A percentile compares a stretch with the other conserved stretches of the same genome.
These are phyloP conservation scores for Tenodera sinensis DNA, from an alignment of 2,888 invertebrate species.

Conservation along the genomic window DNA sequence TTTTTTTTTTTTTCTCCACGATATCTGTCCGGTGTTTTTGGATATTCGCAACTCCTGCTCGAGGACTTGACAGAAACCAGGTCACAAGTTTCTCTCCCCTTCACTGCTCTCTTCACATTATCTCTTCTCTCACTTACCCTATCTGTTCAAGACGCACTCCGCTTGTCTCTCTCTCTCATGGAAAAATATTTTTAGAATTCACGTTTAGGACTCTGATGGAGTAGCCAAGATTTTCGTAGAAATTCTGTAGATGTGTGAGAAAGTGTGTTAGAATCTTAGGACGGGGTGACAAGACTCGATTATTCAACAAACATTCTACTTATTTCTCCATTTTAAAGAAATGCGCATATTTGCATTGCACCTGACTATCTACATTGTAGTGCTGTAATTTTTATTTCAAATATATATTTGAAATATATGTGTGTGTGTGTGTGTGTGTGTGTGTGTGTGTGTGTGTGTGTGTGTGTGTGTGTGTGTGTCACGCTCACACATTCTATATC, in stretches of 20 bases:
- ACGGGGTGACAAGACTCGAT: no score
- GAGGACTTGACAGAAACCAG: not conserved
- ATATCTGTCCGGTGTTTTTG: not conserved
- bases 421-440: no score
- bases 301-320: no score
- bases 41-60: not conserved
- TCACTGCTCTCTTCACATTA: not conserved
- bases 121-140: not conserved
- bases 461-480: no score
- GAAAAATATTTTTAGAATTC: slow-evolving; percentile 8
- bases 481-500: no score
- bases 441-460: no score
- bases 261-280: not conserved
- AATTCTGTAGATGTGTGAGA: not conserved
- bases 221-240: not conserved
- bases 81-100: not conserved
- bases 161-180: not conserved
- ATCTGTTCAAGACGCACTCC: not conserved
- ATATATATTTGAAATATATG: no score
- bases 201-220: not conserved
- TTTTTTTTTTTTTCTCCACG: no score
- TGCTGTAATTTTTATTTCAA: no score
- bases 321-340: no score
- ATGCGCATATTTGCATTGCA: no score
- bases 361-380: no score